Evolutionary conservation across 2,797 vertebrate species (phyloP).

Genomic region (Diglossa cyanea): DNA sequence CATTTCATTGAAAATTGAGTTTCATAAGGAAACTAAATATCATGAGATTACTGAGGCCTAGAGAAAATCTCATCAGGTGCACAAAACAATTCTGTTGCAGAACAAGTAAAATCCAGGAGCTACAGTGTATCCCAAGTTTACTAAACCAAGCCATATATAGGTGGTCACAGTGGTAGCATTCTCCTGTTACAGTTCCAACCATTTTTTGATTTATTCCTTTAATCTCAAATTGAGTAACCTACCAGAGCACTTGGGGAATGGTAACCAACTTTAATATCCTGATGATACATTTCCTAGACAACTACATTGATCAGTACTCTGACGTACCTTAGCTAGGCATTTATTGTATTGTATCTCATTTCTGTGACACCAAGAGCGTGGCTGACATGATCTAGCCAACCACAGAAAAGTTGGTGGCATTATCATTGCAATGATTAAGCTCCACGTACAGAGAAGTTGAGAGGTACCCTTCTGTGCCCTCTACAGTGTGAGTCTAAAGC

Average conservation of each 20-base stretch:
- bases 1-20: conserved; percentile 23
- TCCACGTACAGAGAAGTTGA: background rate
- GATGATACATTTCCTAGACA: background rate
- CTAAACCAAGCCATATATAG: background rate
- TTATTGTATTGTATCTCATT: background rate
- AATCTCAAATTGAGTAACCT: background rate
- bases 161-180: background rate
- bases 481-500: background rate
- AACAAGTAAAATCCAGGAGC: background rate
- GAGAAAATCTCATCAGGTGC: background rate
- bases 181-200: background rate
- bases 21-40: conserved; percentile 1
- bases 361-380: background rate
- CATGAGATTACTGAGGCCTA: background rate
- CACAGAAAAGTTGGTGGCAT: background rate
- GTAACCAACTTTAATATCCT: background rate
- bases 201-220: background rate
- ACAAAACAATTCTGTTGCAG: background rate
- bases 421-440: background rate
- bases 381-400: background rate
- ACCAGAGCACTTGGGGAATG: background rate
- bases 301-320: background rate
- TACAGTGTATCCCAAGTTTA: background rate
- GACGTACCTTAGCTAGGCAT: background rate
- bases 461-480: background rate